Percentiles rank a stretch among this genome's conserved stretches.
Evolutionary conservation across 1,140 invertebrate species (phyloP).

Genomic region (Uloborus diversus): DNA sequence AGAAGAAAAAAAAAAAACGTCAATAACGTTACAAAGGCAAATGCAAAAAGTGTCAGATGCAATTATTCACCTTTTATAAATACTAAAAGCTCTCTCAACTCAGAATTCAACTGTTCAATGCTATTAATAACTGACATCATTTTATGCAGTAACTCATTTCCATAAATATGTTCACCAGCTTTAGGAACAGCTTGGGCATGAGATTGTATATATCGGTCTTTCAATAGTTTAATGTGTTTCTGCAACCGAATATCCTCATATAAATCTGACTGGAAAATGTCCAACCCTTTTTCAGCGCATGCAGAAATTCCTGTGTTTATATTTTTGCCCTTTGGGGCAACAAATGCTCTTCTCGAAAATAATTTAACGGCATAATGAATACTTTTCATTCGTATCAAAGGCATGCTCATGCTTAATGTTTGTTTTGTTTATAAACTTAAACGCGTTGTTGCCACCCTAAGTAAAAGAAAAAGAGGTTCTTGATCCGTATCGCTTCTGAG

Average conservation of each 20-base stretch:
- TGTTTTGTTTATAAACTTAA: no score
- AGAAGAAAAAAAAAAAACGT: neutral
- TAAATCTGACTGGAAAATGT: neutral
- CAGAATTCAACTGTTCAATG: neutral
- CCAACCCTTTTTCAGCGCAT: neutral
- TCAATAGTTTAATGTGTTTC: slow-evolving; percentile 16
- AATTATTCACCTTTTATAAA: slow-evolving; percentile 11
- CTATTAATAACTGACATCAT: neutral
- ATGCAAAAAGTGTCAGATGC: neutral
- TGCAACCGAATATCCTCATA: slow-evolving; percentile 16
- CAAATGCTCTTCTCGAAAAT: no score
- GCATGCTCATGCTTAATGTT: no score
- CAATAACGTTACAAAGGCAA: neutral
- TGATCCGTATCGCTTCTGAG: no score
- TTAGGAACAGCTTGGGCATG: neutral
- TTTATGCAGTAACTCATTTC: neutral
- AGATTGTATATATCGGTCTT: neutral
- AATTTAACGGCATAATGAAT: no score
- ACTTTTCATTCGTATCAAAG: no score
- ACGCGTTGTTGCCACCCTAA: no score
- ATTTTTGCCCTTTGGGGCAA: no score
- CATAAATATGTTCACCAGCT: neutral
- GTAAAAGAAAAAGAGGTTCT: no score
- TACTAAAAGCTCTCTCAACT: slow-evolving; percentile 4
- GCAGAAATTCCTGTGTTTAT: no score